A percentile compares a stretch with the other conserved stretches of the same genome.
phyloP scores from a whole-genome alignment of 2,113 vertebrate genomes.

The Muntiacus muntjak region DNA sequence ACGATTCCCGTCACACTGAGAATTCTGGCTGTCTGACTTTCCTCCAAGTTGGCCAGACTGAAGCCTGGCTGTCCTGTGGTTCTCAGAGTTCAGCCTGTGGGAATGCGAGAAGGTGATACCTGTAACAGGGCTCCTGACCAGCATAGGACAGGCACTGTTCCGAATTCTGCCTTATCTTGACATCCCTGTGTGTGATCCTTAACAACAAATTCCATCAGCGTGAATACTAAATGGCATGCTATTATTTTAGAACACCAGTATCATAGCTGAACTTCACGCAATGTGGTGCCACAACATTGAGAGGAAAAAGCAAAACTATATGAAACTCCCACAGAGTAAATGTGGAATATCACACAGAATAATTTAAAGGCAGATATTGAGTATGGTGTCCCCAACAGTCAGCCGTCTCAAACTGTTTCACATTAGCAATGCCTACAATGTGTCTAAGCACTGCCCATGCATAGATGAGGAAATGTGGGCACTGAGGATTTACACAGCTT shows the following conservation, averaged over 20 bases:
- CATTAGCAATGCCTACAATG: background rate
- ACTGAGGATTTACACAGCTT: background rate
- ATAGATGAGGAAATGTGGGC: background rate
- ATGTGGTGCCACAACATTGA: background rate
- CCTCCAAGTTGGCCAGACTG: background rate
- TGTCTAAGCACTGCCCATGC: background rate
- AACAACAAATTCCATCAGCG: background rate
- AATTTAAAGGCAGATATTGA: background rate
- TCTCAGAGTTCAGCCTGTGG: background rate
- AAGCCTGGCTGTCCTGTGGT: background rate
- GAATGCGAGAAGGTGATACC: background rate
- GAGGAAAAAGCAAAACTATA: background rate
- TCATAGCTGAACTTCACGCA: background rate
- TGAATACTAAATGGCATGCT: background rate
- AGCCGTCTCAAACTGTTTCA: background rate
- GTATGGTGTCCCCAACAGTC: background rate
- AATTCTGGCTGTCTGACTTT: background rate
- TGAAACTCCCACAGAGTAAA: background rate
- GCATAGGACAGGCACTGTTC: background rate
- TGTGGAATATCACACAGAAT: background rate
- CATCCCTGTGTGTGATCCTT: background rate
- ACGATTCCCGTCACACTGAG: background rate
- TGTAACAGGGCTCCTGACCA: background rate
- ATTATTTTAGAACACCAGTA: background rate
- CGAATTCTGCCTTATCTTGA: background rate